phyloP scores from a whole-genome alignment of 2,888 invertebrate species.

The Tetropium fuscum region DNA sequence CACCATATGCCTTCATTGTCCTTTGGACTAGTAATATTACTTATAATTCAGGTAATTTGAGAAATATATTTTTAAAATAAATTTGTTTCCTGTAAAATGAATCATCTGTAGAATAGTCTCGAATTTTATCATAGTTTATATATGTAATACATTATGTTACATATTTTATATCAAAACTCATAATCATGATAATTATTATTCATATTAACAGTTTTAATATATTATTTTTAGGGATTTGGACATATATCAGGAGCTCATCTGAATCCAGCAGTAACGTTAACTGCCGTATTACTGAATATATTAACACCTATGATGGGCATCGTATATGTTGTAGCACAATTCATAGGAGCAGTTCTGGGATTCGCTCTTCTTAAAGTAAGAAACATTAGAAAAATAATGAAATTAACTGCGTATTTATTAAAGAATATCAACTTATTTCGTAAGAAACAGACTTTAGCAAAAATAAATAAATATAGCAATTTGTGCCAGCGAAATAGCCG shows the following conservation, averaged over 20 bases:
- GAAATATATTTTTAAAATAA: neutral
- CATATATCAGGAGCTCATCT: conserved; percentile 84
- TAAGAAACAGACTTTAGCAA: too few species aligned
- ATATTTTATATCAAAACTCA: too few species aligned
- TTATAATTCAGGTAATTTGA: conserved; percentile 72
- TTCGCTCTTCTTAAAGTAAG: conserved; percentile 75
- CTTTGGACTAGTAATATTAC: conserved; percentile 78
- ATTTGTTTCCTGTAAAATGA: too few species aligned
- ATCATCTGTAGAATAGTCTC: too few species aligned
- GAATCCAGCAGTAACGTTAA: conserved; percentile 81
- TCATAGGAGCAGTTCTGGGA: conserved; percentile 76
- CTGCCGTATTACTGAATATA: conserved; percentile 72
- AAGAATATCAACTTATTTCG: too few species aligned
- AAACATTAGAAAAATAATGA: neutral
- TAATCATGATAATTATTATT: too few species aligned
- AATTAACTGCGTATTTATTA: too few species aligned
- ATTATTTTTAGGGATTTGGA: conserved; percentile 76
- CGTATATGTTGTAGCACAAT: conserved; percentile 75
- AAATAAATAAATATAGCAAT: too few species aligned
- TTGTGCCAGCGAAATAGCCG: too few species aligned
- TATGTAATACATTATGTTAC: too few species aligned
- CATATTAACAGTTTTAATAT: too few species aligned
- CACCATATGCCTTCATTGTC: conserved; percentile 69
- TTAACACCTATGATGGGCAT: conserved; percentile 68
- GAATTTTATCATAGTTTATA: too few species aligned